Percentiles rank a stretch among this genome's conserved stretches.
These are phyloP conservation scores for Eriocheir sinensis DNA, from an alignment of 1,140 invertebrate genomes.

Conservation along the genomic window DNA sequence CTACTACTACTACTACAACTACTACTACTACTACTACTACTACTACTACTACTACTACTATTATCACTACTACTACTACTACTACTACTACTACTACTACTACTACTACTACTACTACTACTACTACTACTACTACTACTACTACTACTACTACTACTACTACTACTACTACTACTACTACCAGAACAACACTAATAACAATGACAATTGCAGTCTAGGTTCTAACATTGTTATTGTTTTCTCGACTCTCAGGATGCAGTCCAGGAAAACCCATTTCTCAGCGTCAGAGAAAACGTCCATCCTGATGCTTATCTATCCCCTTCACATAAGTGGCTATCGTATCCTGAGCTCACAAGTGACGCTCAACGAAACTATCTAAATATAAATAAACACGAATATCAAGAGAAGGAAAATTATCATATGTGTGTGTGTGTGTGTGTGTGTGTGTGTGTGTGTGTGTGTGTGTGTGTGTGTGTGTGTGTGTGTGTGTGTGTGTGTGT, in stretches of 20 bases:
- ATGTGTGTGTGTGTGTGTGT: not conserved
- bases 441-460: not conserved
- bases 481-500: too few species aligned
- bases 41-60: too few species aligned
- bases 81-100: too few species aligned
- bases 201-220: too few species aligned
- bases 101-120: too few species aligned
- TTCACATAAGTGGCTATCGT: not conserved
- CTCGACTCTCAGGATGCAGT: too few species aligned
- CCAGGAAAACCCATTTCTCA: too few species aligned
- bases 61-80: too few species aligned
- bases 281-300: not conserved
- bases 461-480: not conserved
- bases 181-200: not conserved
- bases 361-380: not conserved
- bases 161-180: not conserved
- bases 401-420: not conserved
- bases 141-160: not conserved
- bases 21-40: too few species aligned
- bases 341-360: too few species aligned
- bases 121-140: too few species aligned
- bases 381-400: not conserved
- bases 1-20: not conserved
- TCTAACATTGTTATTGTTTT: not conserved
- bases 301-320: not conserved